Base-by-base conservation (phyloP, 2,888 invertebrate genomes). In the Prionchulus punctatus region DNA sequence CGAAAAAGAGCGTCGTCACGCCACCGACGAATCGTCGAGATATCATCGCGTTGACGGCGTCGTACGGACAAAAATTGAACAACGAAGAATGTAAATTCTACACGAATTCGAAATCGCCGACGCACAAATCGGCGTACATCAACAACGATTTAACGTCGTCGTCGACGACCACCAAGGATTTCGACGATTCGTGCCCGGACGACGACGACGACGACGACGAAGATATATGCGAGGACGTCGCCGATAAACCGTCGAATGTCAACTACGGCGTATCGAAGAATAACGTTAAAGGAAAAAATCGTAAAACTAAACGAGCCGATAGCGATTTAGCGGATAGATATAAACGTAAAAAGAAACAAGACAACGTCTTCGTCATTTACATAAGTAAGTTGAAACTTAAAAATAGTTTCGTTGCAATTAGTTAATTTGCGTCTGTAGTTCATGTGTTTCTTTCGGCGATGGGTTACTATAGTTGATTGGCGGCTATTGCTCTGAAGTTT, bases 91-190 rank as follows among this genome's bases (percentile, higher is more conserved):
- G 7, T 18, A 21, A 30, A 36, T 3, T 25, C 15, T 3, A 25
- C 2, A 21, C 31, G 4, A n/a, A 36, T 31, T 52, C 52, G 18
- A n/a, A 27, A n/a, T 52, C 52, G 4, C 26, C n/a, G 36, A 52
- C 30, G 21, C 52, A 36, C 4, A 68, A 55, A 65, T 65, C 66
- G 12, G 62, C 64, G 54, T 70, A 69, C 58, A 70, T 70, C 58
- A 70, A 69, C 57, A 70, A 70, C 61, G 68, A 70, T 57, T 61
- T 70, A 45, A 45, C 7, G 15, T 36, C 12, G 36, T 18, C 36
- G 36, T 36, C 36, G 36, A 36, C 36, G 36, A 36, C 7, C 18
- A 36, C 12, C 7, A 36, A 36, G 18, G 18, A 36, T 45, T 4
- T 12, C 15, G 50, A 30, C 30, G 50, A 30, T 12, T 26, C 15